Conservation (phyloP, 1,140 invertebrate genomes). For the Formica selysi region DNA sequence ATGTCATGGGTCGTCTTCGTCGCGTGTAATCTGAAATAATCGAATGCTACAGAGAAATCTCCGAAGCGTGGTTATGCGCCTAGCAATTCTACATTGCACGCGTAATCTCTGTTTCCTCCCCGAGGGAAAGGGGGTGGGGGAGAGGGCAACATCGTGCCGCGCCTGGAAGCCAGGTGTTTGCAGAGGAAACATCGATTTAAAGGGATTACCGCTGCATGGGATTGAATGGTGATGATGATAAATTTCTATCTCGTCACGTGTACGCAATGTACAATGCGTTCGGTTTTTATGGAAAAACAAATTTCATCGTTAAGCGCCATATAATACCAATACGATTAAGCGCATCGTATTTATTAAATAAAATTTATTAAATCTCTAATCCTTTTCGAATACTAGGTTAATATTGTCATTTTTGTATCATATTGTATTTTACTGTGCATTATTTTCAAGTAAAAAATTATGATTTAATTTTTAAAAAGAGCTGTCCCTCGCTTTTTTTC, state of each 20-base stretch:
- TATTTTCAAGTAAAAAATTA: neutral
- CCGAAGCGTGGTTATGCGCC: neutral
- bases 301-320: neutral
- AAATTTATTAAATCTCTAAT: neutral
- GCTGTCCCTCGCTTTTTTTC: neutral
- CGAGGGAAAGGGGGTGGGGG: too few species aligned
- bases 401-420: neutral
- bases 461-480: neutral
- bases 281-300: neutral
- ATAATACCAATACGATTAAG: neutral
- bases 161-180: conserved; percentile 35
- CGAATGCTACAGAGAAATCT: conserved; percentile 35
- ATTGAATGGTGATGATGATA: conserved; percentile 32
- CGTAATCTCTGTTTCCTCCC: conserved; percentile 33
- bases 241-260: conserved; percentile 12
- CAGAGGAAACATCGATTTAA: conserved; percentile 45
- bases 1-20: conserved; percentile 86
- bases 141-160: neutral
- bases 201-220: conserved; percentile 34
- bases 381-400: neutral
- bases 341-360: neutral
- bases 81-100: neutral
- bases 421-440: neutral
- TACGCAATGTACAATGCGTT: neutral
- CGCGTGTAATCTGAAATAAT: conserved; percentile 86